Conservation (phyloP, 1,140 invertebrate species). For the Drosophila suzukii region DNA sequence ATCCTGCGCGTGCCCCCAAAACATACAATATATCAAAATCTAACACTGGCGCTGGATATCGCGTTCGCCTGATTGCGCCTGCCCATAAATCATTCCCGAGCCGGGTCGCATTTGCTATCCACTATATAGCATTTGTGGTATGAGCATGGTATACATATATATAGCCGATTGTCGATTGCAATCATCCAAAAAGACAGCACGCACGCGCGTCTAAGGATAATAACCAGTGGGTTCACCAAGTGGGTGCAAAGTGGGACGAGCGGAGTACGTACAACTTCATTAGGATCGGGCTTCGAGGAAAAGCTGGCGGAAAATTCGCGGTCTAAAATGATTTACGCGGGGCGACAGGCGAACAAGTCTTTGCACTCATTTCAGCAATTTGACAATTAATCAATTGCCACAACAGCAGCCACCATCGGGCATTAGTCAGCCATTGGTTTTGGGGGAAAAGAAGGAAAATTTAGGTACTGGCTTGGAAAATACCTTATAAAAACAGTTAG, state of each 20-base stretch:
- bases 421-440: slow-evolving; percentile 69
- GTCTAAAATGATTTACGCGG: slow-evolving; percentile 72
- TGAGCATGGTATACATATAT: background rate
- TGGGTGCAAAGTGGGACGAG: slow-evolving; percentile 3
- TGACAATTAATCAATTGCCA: slow-evolving; percentile 80
- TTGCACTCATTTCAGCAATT: slow-evolving; percentile 83
- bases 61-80: slow-evolving; percentile 72
- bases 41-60: slow-evolving; percentile 74
- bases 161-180: slow-evolving; percentile 64
- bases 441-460: slow-evolving; percentile 30
- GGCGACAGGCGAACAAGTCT: slow-evolving; percentile 75
- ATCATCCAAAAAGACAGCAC: slow-evolving; percentile 74
- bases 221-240: slow-evolving; percentile 6
- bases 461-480: background rate
- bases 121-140: slow-evolving; percentile 19
- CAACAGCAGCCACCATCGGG: slow-evolving; percentile 57
- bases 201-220: slow-evolving; percentile 70
- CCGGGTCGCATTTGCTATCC: slow-evolving; percentile 41
- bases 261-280: slow-evolving; percentile 65
- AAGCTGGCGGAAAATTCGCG: slow-evolving; percentile 43
- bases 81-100: slow-evolving; percentile 73
- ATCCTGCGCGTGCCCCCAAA: slow-evolving; percentile 81
- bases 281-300: slow-evolving; percentile 32
- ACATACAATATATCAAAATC: slow-evolving; percentile 80
- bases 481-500: background rate